phyloP scores from a whole-genome alignment of 2,797 vertebrate species.

The Crypturellus tataupa region DNA sequence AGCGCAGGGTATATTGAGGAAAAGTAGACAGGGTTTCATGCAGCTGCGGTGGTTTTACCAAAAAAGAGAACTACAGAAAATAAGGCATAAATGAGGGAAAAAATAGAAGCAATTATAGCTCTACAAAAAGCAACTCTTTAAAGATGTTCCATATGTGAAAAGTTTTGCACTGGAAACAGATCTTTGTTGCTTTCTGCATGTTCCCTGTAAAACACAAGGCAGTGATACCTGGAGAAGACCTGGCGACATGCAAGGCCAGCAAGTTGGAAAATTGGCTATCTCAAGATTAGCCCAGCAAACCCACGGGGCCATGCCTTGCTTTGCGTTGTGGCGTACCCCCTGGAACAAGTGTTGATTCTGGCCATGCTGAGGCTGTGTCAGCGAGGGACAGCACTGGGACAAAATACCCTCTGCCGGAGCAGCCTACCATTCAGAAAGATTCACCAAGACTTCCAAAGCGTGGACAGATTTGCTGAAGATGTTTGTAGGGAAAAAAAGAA shows the following conservation, averaged over 20 bases:
- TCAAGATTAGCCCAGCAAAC: background rate
- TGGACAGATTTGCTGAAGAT: background rate
- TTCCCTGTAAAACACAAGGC: background rate
- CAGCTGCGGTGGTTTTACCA: background rate
- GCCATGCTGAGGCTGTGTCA: background rate
- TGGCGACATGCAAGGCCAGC: background rate
- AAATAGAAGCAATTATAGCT: background rate
- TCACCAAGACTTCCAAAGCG: background rate
- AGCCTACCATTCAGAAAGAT: background rate
- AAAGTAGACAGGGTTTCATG: background rate
- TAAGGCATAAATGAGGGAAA: background rate
- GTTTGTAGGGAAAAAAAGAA: background rate
- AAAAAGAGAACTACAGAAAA: background rate
- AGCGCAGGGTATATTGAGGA: background rate
- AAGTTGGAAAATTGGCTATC: background rate
- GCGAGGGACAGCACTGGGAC: background rate
- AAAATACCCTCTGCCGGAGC: background rate
- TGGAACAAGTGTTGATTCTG: background rate
- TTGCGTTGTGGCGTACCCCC: background rate
- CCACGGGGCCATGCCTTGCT: background rate
- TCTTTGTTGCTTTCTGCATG: background rate
- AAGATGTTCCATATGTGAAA: background rate
- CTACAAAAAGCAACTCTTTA: background rate
- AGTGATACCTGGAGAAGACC: background rate
- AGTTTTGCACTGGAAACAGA: background rate